phyloP scores from a whole-genome alignment of 2,888 invertebrate genomes.

The Synanthedon andrenaeformis region DNA sequence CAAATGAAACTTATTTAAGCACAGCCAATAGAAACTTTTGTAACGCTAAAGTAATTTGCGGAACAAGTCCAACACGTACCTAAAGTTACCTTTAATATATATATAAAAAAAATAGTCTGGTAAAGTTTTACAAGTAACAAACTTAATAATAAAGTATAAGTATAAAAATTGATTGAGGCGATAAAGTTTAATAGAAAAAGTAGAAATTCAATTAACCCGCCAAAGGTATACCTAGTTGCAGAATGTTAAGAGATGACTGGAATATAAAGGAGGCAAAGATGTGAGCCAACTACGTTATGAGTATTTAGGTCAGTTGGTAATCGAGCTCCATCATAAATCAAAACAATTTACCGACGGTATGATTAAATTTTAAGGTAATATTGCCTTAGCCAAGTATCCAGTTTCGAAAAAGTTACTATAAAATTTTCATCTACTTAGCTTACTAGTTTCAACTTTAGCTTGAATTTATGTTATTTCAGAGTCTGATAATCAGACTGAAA shows the following conservation, averaged over 20 bases:
- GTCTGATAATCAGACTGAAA: no score
- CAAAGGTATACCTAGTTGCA: background rate
- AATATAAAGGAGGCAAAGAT: background rate
- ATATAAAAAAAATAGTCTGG: background rate
- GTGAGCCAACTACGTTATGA: background rate
- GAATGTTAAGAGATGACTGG: background rate
- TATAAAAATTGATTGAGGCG: background rate
- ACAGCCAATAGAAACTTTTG: background rate
- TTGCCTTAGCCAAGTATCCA: background rate
- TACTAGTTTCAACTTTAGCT: no score
- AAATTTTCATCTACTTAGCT: no score
- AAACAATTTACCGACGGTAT: conserved; percentile 32
- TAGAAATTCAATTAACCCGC: no score
- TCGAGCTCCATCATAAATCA: conserved; percentile 38
- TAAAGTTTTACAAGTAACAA: background rate
- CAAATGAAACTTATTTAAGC: conserved; percentile 11
- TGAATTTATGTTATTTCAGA: no score
- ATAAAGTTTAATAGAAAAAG: no score
- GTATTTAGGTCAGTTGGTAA: conserved; percentile 41
- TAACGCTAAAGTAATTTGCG: background rate
- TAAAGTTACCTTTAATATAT: background rate
- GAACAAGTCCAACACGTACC: background rate
- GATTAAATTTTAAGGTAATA: conserved; percentile 19
- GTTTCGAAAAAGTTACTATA: conserved; percentile 1
- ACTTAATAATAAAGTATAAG: background rate